Evolutionary conservation across 2,888 invertebrate genomes (phyloP).

Genomic region (Caenorhabditis drosophilae): DNA sequence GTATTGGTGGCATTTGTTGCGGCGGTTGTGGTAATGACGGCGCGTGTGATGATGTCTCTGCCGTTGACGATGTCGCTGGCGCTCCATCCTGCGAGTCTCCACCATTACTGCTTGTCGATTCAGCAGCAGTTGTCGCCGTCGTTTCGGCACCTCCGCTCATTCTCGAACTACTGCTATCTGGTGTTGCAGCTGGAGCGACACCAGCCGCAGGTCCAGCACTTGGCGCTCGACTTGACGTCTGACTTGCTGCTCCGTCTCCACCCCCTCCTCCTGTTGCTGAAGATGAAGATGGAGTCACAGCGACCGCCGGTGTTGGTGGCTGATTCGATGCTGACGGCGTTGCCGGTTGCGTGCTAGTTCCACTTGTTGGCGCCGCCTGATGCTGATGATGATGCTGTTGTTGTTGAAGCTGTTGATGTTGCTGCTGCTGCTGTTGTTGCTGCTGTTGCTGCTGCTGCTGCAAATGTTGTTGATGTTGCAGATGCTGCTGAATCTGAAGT

Average conservation of each 20-base stretch:
- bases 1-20: no score
- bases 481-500: constrained; percentile 10
- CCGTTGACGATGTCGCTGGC: not conserved
- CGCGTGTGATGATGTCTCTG: constrained; percentile 1
- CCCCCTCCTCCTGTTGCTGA: constrained; percentile 6
- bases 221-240: constrained; percentile 48
- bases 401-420: not conserved
- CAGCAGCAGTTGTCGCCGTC: constrained; percentile 4
- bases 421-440: constrained; percentile 5
- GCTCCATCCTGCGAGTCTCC: constrained; percentile 9
- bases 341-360: constrained; percentile 39
- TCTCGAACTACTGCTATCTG: constrained; percentile 47
- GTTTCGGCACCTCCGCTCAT: constrained; percentile 43
- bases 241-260: constrained; percentile 13
- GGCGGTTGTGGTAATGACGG: not conserved
- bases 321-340: constrained; percentile 50
- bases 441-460: constrained; percentile 15
- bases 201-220: constrained; percentile 38
- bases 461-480: constrained; percentile 18
- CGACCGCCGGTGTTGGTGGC: constrained; percentile 40
- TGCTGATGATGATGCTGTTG: constrained; percentile 19
- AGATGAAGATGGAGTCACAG: no score
- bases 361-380: constrained; percentile 15
- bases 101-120: not conserved
- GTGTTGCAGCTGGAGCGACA: constrained; percentile 36